Evolutionary conservation across 2,888 invertebrate genomes (phyloP).

Genomic region (Sphaerophoria rueppellii): DNA sequence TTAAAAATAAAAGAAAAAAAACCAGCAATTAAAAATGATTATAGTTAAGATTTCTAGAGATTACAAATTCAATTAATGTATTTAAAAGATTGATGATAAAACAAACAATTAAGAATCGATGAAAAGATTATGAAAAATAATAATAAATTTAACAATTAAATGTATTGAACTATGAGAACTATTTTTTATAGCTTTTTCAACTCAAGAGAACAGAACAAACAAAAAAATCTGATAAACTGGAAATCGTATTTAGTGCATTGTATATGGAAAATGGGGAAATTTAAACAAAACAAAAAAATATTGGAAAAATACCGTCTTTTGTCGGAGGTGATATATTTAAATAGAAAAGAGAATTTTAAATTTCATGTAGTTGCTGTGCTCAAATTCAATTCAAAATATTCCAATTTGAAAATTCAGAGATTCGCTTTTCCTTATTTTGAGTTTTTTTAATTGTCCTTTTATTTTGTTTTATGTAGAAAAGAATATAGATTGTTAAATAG

Average conservation of each 20-base stretch:
- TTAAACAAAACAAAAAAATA: slow-evolving; percentile 26
- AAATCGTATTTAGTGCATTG: slow-evolving; percentile 25
- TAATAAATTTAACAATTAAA: slow-evolving; percentile 64
- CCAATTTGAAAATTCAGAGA: slow-evolving; percentile 33
- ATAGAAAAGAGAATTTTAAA: slow-evolving; percentile 56
- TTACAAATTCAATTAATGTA: slow-evolving; percentile 71
- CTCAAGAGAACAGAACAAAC: slow-evolving; percentile 58
- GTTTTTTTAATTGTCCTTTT: not conserved
- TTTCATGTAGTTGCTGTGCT: slow-evolving; percentile 48
- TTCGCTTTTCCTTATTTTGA: slow-evolving; percentile 39
- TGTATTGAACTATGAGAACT: slow-evolving; percentile 73
- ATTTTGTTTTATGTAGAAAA: too few relatives aligned
- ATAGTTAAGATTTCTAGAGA: slow-evolving; percentile 71
- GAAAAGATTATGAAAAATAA: slow-evolving; percentile 59
- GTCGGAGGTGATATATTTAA: slow-evolving; percentile 71
- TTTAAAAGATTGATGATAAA: slow-evolving; percentile 46
- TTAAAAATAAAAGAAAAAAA: slow-evolving; percentile 2
- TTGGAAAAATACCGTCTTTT: slow-evolving; percentile 72
- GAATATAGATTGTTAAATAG: too few relatives aligned
- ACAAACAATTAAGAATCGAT: slow-evolving; percentile 55
- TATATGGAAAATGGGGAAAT: slow-evolving; percentile 46
- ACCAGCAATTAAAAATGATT: slow-evolving; percentile 42
- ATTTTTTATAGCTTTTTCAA: slow-evolving; percentile 74
- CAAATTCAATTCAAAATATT: slow-evolving; percentile 19
- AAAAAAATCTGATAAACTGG: slow-evolving; percentile 12